Base-by-base conservation (phyloP, 2,113 vertebrate genomes). In the Xiphophorus couchianus region DNA sequence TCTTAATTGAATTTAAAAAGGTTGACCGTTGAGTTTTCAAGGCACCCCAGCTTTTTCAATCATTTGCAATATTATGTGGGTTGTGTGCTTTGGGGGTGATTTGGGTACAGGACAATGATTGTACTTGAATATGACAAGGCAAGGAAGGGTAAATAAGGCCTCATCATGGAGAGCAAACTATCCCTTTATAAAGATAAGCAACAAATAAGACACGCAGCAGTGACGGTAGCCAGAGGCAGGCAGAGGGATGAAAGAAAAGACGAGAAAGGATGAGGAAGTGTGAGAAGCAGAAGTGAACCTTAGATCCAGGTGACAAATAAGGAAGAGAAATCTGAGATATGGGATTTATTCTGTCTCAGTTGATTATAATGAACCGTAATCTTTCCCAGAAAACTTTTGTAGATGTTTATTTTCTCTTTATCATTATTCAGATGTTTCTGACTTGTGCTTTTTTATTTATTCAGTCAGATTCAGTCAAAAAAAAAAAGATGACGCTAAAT, bases 1-100 rank as follows among this genome's bases (percentile, higher is more conserved):
- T 80, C 25, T 33, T 72, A 83, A 84, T 75, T 75, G 2, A 86
- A 85, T 87, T 76, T 74, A 69, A 28, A 73, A 81, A 87, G 69
- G 84, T 86, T 35, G 42, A 71, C 19, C 11, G 62, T 31, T 39
- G 72, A 66, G 77, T 74, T 73, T 28, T 68, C 27, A 27, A 72
- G 58, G 44, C 68, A 69, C 19, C 58, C 68, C 0, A 5, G 33
- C 65, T 44, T 82, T 61, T 72, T 39, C 39, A 14, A 44, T 48
- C 62, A 39, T 74, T 27, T 12, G 31, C 15, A 65, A 48, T 17
- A 48, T 48, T 15, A 2, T 4, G 22, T 48, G 44, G 44, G 17
- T 15, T 48, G 17, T 19, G 15, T 17, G 44, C 14, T 22, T 35
- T 64, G 72, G 67, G 4, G 27, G 8, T 27, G 30, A 5, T 48